A percentile compares a stretch with the other conserved stretches of the same genome.
Conservation (phyloP, 1,140 invertebrate genomes). For the Chironomus tepperi region DNA sequence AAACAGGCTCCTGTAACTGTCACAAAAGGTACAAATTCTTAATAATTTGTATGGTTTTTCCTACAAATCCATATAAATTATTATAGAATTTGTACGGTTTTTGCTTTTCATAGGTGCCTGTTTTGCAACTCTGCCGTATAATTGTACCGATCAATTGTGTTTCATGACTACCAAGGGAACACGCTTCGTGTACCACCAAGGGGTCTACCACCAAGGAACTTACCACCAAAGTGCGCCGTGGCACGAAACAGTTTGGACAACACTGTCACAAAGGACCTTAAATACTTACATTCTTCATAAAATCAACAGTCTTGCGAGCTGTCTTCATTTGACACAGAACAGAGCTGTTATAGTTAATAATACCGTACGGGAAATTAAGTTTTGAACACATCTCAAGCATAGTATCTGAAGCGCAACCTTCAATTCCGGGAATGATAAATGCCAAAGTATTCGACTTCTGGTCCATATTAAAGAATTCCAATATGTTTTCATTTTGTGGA, state of each 20-base stretch:
- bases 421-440: conserved; percentile 73
- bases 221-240: no score
- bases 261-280: not conserved
- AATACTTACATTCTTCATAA: not conserved
- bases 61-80: no score
- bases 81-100: no score
- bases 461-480: conserved; percentile 34
- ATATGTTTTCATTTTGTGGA: conserved; percentile 32
- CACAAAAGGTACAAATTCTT: no score
- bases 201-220: no score
- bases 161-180: no score
- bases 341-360: conserved; percentile 33
- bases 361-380: conserved; percentile 29
- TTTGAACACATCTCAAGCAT: conserved; percentile 34
- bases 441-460: conserved; percentile 40
- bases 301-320: not conserved
- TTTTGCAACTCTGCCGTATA: no score
- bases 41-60: no score
- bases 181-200: no score
- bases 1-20: no score
- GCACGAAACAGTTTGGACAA: not conserved
- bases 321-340: not conserved
- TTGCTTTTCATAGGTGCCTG: no score
- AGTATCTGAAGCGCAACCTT: conserved; percentile 52
- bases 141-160: no score